These are phyloP conservation scores for Eilema depressum DNA, from an alignment of 2,888 invertebrate species.

Conservation along the genomic window DNA sequence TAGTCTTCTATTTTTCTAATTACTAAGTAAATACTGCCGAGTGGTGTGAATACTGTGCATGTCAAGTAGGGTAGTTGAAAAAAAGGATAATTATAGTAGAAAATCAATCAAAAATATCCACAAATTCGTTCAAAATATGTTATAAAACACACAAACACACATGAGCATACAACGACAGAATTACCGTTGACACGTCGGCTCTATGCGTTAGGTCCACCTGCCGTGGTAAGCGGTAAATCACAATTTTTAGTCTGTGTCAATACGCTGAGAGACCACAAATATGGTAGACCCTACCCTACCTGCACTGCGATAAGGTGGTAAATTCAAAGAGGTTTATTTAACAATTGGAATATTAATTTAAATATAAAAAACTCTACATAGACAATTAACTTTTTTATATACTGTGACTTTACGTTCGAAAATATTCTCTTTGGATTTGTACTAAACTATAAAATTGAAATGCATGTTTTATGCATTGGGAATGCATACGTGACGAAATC, in stretches of 20 bases:
- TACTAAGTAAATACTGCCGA: not conserved
- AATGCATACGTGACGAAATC: too few relatives aligned
- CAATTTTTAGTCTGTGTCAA: slow-evolving; percentile 62
- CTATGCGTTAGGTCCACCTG: slow-evolving; percentile 87
- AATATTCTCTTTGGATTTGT: too few relatives aligned
- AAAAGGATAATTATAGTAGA: slow-evolving; percentile 8
- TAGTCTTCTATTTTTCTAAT: not conserved
- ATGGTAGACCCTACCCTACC: slow-evolving; percentile 29
- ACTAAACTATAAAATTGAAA: too few relatives aligned
- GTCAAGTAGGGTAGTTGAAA: not conserved
- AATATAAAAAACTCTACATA: not conserved
- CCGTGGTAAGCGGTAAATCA: slow-evolving; percentile 81
- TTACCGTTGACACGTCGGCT: slow-evolving; percentile 83
- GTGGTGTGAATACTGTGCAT: not conserved
- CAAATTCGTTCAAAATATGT: slow-evolving; percentile 39
- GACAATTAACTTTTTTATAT: not conserved
- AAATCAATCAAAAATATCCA: slow-evolving; percentile 48
- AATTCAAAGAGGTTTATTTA: not conserved
- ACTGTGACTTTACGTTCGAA: too few relatives aligned
- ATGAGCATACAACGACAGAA: slow-evolving; percentile 63
- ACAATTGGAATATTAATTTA: not conserved
- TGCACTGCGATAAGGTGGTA: slow-evolving; percentile 17
- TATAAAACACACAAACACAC: slow-evolving; percentile 66
- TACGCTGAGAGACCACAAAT: slow-evolving; percentile 55
- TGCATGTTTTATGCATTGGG: too few relatives aligned